Evolutionary conservation across 2,888 invertebrate species (phyloP).

Genomic region (Metallyticus violacea): DNA sequence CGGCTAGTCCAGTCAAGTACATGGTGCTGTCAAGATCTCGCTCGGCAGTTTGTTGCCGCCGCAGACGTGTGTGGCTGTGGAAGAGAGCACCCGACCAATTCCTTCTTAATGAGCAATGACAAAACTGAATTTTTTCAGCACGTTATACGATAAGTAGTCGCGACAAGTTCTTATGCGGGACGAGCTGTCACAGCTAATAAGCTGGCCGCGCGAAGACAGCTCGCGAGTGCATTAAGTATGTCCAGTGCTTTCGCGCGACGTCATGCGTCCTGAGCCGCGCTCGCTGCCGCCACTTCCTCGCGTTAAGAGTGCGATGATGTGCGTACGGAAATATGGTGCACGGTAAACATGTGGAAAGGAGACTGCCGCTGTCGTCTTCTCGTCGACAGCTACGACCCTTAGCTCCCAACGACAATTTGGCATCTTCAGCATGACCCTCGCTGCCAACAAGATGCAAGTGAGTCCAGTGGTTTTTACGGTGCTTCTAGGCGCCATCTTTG

Average conservation of each 20-base stretch:
- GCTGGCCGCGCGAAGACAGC: slow-evolving; percentile 44
- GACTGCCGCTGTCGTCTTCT: not conserved
- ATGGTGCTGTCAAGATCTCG: not conserved
- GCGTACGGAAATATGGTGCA: not conserved
- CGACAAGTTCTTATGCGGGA: not conserved
- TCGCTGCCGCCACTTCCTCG: slow-evolving; percentile 28
- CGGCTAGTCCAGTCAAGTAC: slow-evolving; percentile 16
- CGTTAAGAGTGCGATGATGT: slow-evolving; percentile 36
- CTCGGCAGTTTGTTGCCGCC: not conserved
- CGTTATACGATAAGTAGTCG: not conserved
- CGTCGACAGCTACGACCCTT: not conserved
- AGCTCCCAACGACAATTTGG: not conserved
- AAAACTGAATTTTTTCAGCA: not conserved
- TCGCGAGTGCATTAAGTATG: not conserved
- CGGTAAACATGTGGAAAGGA: not conserved
- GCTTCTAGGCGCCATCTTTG: slow-evolving; percentile 59
- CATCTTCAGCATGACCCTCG: no score
- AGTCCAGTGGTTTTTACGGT: slow-evolving; percentile 58
- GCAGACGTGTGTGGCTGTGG: not conserved
- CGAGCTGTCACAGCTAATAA: slow-evolving; percentile 9
- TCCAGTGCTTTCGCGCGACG: not conserved
- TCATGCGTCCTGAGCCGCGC: not conserved
- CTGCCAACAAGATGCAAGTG: slow-evolving; percentile 31
- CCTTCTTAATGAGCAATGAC: not conserved
- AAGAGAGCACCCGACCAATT: not conserved